These are phyloP conservation scores for Oxyruncus cristatus DNA, from an alignment of 2,113 vertebrate genomes.

Conservation along the genomic window DNA sequence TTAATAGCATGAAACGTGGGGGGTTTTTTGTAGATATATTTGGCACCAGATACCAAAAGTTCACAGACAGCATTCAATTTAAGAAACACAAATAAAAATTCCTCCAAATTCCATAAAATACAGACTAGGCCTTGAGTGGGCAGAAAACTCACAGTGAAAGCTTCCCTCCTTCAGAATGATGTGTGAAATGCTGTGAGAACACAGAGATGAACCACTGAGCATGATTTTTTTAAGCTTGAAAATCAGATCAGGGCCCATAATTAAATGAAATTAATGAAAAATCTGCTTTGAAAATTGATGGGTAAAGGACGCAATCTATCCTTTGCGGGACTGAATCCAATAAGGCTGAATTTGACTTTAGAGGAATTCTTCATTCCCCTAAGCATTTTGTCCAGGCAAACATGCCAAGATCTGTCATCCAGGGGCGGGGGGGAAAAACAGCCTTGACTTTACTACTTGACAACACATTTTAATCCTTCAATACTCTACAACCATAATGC, in stretches of 20 bases:
- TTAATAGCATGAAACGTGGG: background rate
- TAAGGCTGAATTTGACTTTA: background rate
- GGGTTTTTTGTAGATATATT: background rate
- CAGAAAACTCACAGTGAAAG: background rate
- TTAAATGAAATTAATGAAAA: background rate
- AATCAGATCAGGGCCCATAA: background rate
- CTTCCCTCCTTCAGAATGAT: background rate
- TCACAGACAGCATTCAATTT: background rate
- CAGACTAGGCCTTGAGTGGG: background rate
- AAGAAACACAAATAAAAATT: background rate
- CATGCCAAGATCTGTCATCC: background rate
- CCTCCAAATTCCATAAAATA: background rate
- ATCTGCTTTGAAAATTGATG: background rate
- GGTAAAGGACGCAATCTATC: background rate
- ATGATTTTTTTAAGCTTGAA: background rate
- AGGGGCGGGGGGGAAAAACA: background rate
- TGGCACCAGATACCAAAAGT: background rate
- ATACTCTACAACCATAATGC: background rate
- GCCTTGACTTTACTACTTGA: background rate
- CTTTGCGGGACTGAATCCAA: background rate
- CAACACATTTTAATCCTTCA: background rate
- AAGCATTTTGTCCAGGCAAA: background rate
- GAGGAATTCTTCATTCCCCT: background rate
- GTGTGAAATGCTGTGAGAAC: background rate
- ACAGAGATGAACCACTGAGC: background rate